Evolutionary conservation across 2,113 vertebrate species (phyloP).

Genomic region (Mustela lutreola): DNA sequence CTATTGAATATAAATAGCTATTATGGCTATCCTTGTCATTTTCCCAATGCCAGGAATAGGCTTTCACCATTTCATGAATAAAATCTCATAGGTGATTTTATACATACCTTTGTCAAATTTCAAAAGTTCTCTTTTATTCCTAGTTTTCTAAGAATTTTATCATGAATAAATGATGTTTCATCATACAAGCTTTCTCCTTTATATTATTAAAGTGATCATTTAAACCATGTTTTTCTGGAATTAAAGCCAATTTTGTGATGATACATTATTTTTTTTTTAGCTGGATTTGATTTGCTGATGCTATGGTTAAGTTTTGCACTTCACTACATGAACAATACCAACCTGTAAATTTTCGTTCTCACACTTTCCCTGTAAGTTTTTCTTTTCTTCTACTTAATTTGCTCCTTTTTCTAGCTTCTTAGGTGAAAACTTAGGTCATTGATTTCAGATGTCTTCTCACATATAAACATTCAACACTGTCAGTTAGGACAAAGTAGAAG

Average conservation of each 20-base stretch:
- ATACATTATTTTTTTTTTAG: not conserved
- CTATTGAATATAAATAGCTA: not conserved
- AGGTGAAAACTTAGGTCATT: not conserved
- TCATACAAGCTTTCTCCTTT: not conserved
- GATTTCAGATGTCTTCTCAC: not conserved
- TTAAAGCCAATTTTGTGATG: not conserved
- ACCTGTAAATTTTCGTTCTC: not conserved
- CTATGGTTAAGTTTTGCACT: slow-evolving; percentile 35
- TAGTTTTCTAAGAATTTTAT: slow-evolving; percentile 16
- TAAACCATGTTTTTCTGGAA: not conserved
- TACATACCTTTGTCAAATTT: not conserved
- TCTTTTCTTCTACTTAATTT: not conserved
- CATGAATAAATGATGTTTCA: not conserved
- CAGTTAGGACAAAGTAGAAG: not conserved
- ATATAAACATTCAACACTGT: not conserved
- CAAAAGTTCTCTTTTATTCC: not conserved
- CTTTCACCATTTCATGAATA: not conserved
- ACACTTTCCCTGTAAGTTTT: not conserved
- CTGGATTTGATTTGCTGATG: not conserved
- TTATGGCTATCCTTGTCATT: not conserved
- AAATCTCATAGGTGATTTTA: not conserved
- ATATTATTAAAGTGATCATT: not conserved
- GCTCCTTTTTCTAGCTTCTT: not conserved
- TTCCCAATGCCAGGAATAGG: not conserved
- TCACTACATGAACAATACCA: not conserved